Evolutionary conservation across 1,140 invertebrate species (phyloP).

Genomic region (Teleopsis dalmanni): DNA sequence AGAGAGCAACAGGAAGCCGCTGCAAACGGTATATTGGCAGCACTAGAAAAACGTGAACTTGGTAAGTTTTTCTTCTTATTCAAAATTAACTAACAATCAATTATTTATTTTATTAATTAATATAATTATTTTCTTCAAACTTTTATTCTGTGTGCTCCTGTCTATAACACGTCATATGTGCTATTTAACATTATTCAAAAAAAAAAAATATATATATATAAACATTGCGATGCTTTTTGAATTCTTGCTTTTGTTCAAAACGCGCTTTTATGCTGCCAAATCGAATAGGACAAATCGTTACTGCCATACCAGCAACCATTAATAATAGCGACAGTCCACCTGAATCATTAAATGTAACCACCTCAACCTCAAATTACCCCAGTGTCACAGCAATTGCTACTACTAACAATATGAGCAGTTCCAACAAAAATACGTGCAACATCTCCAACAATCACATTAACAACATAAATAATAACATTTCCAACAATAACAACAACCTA

Average conservation of each 20-base stretch:
- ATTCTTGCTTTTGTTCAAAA: too few relatives aligned
- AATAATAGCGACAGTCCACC: constrained; percentile 39
- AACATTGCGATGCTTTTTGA: too few relatives aligned
- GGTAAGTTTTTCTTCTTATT: too few relatives aligned
- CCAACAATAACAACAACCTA: constrained; percentile 40
- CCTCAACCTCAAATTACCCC: constrained; percentile 16
- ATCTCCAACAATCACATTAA: constrained; percentile 11
- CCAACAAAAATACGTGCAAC: constrained; percentile 4
- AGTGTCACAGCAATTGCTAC: constrained; percentile 18
- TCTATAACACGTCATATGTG: too few relatives aligned
- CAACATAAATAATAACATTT: constrained; percentile 30
- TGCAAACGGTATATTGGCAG: constrained; percentile 49
- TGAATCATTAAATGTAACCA: constrained; percentile 24
- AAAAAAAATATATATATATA: too few relatives aligned
- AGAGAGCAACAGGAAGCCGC: constrained; percentile 67
- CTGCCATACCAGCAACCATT: constrained; percentile 38
- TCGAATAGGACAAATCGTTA: constrained; percentile 39
- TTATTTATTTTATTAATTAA: too few relatives aligned
- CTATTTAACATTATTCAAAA: too few relatives aligned
- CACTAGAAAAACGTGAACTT: constrained; percentile 45
- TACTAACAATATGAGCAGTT: constrained; percentile 10
- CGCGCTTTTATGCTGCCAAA: neutral
- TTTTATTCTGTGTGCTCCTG: too few relatives aligned
- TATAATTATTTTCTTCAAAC: too few relatives aligned
- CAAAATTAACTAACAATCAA: too few relatives aligned